phyloP scores from a whole-genome alignment of 2,113 vertebrate species.

The Circaetus gallicus region DNA sequence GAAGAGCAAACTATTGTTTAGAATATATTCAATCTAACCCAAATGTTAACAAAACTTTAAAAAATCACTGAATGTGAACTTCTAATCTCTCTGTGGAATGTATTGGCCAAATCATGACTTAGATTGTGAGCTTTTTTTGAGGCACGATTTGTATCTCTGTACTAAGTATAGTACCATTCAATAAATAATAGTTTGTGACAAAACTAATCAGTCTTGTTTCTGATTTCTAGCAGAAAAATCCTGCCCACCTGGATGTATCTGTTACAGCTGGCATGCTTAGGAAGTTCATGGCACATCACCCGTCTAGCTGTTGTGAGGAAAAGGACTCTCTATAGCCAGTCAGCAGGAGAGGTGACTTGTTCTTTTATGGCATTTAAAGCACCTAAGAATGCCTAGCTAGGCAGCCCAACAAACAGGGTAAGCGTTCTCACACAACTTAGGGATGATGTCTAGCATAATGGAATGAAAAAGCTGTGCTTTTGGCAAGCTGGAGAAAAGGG shows the following conservation, averaged over 20 bases:
- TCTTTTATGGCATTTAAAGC: conserved; percentile 46
- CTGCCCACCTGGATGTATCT: neutral
- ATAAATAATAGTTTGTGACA: conserved; percentile 30
- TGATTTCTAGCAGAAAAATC: conserved; percentile 8
- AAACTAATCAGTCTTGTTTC: conserved; percentile 39
- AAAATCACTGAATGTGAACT: neutral
- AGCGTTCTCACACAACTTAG: neutral
- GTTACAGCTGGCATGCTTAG: neutral
- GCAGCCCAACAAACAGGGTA: neutral
- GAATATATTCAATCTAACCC: neutral
- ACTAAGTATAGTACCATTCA: neutral
- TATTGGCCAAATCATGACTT: neutral
- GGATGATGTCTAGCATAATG: neutral
- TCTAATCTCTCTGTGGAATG: neutral
- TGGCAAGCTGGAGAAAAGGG: neutral
- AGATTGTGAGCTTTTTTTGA: neutral
- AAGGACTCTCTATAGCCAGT: neutral
- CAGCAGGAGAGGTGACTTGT: neutral
- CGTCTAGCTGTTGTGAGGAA: neutral
- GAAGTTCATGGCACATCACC: neutral
- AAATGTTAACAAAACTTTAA: neutral
- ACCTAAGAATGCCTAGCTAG: neutral
- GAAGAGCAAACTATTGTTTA: neutral
- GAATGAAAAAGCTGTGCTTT: neutral
- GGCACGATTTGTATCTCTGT: neutral